Conservation (phyloP, 2,113 vertebrate species). For the Austrofundulus limnaeus region DNA sequence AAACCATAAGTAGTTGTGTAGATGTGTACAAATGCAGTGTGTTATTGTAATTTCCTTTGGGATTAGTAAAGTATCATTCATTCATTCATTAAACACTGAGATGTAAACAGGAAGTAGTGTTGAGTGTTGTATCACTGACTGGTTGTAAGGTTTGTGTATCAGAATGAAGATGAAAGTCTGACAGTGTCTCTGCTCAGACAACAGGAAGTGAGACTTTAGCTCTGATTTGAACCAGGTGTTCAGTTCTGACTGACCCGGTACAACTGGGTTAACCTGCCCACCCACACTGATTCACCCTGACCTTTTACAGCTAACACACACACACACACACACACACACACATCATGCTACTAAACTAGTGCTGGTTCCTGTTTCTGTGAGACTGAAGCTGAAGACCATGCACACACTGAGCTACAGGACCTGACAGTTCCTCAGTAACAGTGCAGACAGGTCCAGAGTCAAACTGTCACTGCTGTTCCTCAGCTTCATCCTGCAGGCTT, state of each 20-base stretch:
- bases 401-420: not conserved
- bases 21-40: not conserved
- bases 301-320: conserved; percentile 37
- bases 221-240: conserved; percentile 26
- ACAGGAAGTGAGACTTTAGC: conserved; percentile 7
- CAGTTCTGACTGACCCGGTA: conserved; percentile 44
- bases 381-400: not conserved
- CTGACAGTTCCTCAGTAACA: not conserved
- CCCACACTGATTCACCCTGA: conserved; percentile 45
- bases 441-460: too few species aligned
- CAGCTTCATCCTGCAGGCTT: conserved; percentile 21
- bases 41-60: too few species aligned
- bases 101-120: not conserved
- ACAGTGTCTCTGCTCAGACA: not conserved
- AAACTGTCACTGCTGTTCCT: too few species aligned
- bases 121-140: not conserved
- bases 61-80: too few species aligned
- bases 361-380: not conserved
- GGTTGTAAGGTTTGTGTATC: not conserved
- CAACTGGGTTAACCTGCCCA: conserved; percentile 50
- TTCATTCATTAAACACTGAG: too few species aligned
- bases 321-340: too few species aligned
- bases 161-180: not conserved
- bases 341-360: not conserved
- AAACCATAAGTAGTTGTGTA: not conserved